Conservation (phyloP, 2,888 invertebrate genomes). For the Flexamia atlantica region DNA sequence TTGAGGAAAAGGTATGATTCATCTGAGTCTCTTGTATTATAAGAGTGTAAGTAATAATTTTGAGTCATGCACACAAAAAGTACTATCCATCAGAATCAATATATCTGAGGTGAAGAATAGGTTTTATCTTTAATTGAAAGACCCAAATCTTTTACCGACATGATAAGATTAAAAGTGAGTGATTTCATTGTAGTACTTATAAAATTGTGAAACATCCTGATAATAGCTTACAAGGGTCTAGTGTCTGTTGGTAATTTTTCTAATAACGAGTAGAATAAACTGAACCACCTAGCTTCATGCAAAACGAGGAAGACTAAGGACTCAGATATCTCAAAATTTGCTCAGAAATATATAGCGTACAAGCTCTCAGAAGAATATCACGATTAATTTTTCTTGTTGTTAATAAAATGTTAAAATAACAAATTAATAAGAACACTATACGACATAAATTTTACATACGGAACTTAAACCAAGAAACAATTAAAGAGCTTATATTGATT, state of each 20-base stretch:
- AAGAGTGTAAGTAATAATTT: background rate
- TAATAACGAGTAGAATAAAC: too few species aligned
- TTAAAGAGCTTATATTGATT: too few species aligned
- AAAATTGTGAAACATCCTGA: constrained; percentile 17
- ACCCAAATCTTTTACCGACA: constrained; percentile 22
- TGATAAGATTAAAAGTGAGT: constrained; percentile 2
- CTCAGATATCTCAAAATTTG: too few species aligned
- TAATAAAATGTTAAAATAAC: too few species aligned
- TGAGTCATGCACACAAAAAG: background rate
- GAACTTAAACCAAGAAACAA: too few species aligned
- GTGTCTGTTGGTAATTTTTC: background rate
- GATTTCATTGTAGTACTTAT: constrained; percentile 38
- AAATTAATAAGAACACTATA: too few species aligned
- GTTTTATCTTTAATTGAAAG: constrained; percentile 12
- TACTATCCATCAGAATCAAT: background rate
- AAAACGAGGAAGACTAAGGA: too few species aligned
- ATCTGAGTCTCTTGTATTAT: background rate
- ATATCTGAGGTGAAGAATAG: constrained; percentile 14
- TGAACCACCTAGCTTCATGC: too few species aligned
- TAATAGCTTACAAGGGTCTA: constrained; percentile 3
- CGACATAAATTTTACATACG: too few species aligned
- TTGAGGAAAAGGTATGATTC: constrained; percentile 12
- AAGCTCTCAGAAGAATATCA: too few species aligned
- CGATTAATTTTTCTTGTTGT: too few species aligned
- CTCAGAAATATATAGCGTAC: too few species aligned